Evolutionary conservation across 37 sponge, comb jelly and placozoan genomes (phyloP), one percentile per base, ranked within the genome.

Genomic region (Petrosia ficiformis): DNA sequence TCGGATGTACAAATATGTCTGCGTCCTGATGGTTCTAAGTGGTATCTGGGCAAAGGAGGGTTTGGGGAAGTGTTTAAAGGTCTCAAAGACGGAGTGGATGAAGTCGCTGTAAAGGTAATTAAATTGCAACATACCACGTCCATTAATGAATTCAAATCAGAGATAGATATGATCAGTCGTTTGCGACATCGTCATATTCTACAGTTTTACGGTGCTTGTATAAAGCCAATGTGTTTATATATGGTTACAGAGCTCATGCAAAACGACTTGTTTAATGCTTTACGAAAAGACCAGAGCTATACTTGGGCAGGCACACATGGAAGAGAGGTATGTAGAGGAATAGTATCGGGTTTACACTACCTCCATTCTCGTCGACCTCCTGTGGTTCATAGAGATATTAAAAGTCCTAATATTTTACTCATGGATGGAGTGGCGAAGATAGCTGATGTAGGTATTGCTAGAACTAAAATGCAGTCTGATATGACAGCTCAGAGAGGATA

Each of bases 211-310:
- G 96, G 96, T n/a, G 96, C 96, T 56, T 95, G 96, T 71, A 71
- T 87, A 28, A 77, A 85, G 39, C 93, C 92, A 1, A 31, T 65
- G 37, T 80, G 70, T 25, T 71, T 91, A 34, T 95, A 82, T 80
- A 95, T 95, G 96, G 89, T 95, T 21, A 95, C 96, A 6, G 96
- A 95, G 57, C 81, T 95, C 19, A 95, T 95, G 96, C 57, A 91
- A 19, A 72, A 48, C 0, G 92, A 95, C 57, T 79, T 95, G n/a
- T 95, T 92, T 44, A 67, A 67, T 22, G 87, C 85, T 5, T 74
- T 95, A 16, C 60, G 86, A 42, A 57, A 41, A 8, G 79, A 75
- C 48, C 14, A 65, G 11, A 38, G 58, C 19, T 88, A 92, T 83
- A 64, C 35, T 70, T 95, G 96, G 96, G 42, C 68, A 40, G 96